Conservation (phyloP, 2,113 vertebrate genomes). For the Sceloporus undulatus region DNA sequence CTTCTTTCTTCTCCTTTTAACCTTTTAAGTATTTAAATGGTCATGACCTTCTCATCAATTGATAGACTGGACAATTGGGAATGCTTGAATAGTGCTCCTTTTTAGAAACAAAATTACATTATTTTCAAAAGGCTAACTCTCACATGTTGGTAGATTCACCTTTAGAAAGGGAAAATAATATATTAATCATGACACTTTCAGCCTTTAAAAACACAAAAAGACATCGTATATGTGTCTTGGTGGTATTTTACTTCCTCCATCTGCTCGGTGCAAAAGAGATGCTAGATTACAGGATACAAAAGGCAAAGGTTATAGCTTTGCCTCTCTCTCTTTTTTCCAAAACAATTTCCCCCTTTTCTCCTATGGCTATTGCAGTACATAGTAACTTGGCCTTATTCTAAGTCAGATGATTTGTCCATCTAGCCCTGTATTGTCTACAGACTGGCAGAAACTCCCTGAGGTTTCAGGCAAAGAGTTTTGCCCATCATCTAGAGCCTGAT, state of each 20-base stretch:
- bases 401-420: not conserved
- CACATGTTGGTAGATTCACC: constrained; percentile 33
- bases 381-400: not conserved
- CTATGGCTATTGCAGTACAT: not conserved
- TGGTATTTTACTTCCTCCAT: constrained; percentile 8
- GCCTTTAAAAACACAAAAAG: constrained; percentile 12
- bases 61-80: constrained; percentile 25
- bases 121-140: constrained; percentile 30
- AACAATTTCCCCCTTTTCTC: not conserved
- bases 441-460: not conserved
- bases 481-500: not conserved
- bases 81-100: constrained; percentile 38
- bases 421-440: not conserved
- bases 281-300: constrained; percentile 24
- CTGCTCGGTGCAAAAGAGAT: not conserved
- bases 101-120: constrained; percentile 18
- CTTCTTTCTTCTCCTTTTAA: constrained; percentile 15
- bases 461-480: not conserved
- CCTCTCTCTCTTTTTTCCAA: not conserved
- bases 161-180: constrained; percentile 36
- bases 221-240: not conserved
- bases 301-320: not conserved
- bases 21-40: constrained; percentile 53
- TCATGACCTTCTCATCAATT: constrained; percentile 41
- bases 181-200: constrained; percentile 41